Conservation (phyloP, 2,888 invertebrate species). For the Patella pellucida region DNA sequence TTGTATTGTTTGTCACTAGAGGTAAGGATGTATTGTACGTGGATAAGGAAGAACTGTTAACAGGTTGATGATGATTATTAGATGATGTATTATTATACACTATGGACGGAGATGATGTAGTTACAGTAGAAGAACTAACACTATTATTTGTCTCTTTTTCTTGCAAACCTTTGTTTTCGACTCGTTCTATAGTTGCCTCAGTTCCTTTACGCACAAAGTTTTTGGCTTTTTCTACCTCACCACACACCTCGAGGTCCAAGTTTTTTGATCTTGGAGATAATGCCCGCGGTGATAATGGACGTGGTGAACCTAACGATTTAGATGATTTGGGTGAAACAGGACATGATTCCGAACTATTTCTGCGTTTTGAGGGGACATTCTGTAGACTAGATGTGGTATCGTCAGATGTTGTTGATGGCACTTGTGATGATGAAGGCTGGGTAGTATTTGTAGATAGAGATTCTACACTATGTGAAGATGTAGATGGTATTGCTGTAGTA, state of each 20-base stretch:
- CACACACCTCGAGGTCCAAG: slow-evolving; percentile 46
- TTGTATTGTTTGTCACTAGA: slow-evolving; percentile 6
- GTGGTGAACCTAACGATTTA: background rate
- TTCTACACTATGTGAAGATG: background rate
- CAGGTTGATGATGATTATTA: slow-evolving; percentile 7
- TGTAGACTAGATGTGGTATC: background rate
- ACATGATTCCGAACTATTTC: slow-evolving; percentile 27
- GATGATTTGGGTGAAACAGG: slow-evolving; percentile 17
- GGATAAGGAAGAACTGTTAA: background rate
- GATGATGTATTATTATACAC: background rate
- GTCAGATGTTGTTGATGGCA: slow-evolving; percentile 1
- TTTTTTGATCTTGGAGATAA: slow-evolving; percentile 16
- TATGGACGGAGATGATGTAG: background rate
- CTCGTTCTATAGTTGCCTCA: background rate
- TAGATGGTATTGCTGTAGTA: too few relatives aligned
- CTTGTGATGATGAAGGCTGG: background rate
- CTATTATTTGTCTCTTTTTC: background rate
- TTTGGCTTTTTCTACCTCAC: slow-evolving; percentile 45
- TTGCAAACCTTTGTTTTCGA: background rate
- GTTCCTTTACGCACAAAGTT: slow-evolving; percentile 29
- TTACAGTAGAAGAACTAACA: background rate
- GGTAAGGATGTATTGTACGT: background rate
- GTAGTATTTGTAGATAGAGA: background rate
- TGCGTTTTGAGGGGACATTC: slow-evolving; percentile 1
- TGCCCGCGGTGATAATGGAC: slow-evolving; percentile 21